A percentile compares a stretch with the other conserved stretches of the same genome.
Evolutionary conservation across 2,888 invertebrate species (phyloP).

Genomic region (Eilema griseolum): DNA sequence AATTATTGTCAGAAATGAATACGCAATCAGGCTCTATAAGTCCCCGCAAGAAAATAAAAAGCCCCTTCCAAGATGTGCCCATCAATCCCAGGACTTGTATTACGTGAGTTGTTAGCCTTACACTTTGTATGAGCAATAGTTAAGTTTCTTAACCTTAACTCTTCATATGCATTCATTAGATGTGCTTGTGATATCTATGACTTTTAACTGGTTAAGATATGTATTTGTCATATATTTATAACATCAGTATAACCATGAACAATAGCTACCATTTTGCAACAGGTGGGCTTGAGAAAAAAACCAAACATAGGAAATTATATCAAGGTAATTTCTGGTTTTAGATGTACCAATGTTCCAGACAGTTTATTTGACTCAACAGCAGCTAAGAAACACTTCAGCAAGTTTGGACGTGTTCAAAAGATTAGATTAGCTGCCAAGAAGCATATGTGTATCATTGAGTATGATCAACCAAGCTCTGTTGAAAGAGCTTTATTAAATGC

Average conservation of each 20-base stretch:
- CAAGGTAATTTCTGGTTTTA: constrained; percentile 49
- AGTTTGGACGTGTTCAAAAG: constrained; percentile 90
- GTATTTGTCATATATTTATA: background rate
- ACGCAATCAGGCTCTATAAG: constrained; percentile 65
- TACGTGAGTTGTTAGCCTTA: constrained; percentile 69
- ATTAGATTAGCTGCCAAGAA: constrained; percentile 89
- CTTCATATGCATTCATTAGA: background rate
- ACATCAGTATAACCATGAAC: background rate
- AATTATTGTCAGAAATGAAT: constrained; percentile 26
- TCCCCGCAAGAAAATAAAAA: constrained; percentile 70
- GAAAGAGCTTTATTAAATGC: constrained; percentile 88
- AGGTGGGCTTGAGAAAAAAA: background rate
- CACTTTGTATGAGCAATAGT: background rate
- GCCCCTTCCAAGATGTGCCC: constrained; percentile 61
- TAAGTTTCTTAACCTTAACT: background rate
- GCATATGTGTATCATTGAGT: constrained; percentile 90
- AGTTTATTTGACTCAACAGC: constrained; percentile 86
- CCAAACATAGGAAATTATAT: background rate
- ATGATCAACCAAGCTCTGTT: constrained; percentile 87
- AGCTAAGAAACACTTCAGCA: constrained; percentile 89
- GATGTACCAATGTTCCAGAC: constrained; percentile 89
- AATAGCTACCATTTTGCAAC: background rate
- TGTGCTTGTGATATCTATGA: background rate
- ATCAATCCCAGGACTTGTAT: constrained; percentile 75
- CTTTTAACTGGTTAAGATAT: background rate